phyloP scores from a whole-genome alignment of 2,797 vertebrate genomes.

The Hydrophis major region DNA sequence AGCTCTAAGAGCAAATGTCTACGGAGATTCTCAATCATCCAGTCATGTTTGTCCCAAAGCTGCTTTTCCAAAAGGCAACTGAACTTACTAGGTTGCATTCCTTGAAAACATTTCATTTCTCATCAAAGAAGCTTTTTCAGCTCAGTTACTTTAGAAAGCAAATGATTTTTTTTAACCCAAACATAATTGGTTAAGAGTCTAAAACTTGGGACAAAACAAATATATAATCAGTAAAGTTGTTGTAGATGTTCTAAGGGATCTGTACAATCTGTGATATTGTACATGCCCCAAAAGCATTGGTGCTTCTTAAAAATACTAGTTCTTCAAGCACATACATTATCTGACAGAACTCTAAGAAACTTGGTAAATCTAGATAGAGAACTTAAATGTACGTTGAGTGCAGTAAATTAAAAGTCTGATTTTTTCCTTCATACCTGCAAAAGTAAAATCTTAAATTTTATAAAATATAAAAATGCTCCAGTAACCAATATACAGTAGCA shows the following conservation, averaged over 20 bases:
- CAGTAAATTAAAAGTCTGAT: neutral
- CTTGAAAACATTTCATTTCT: neutral
- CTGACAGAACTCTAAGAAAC: neutral
- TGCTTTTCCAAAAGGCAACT: neutral
- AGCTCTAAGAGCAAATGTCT: neutral
- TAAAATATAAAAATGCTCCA: neutral
- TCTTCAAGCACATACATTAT: neutral
- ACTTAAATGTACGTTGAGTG: neutral
- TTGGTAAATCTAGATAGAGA: neutral
- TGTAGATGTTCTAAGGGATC: neutral
- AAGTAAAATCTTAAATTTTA: neutral
- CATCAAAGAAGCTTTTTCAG: neutral
- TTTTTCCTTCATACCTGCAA: neutral
- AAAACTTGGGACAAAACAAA: neutral
- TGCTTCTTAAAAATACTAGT: neutral
- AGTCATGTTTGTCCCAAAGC: neutral
- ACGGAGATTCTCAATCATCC: neutral
- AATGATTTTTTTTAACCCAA: neutral
- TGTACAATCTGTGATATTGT: neutral
- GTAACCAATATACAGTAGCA: neutral
- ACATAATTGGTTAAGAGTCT: neutral
- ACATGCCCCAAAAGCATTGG: neutral
- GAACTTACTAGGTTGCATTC: neutral
- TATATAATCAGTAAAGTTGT: neutral
- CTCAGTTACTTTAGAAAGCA: neutral